Evolutionary conservation across 1,140 invertebrate species (phyloP).

Genomic region (Brachionus koreanus): DNA sequence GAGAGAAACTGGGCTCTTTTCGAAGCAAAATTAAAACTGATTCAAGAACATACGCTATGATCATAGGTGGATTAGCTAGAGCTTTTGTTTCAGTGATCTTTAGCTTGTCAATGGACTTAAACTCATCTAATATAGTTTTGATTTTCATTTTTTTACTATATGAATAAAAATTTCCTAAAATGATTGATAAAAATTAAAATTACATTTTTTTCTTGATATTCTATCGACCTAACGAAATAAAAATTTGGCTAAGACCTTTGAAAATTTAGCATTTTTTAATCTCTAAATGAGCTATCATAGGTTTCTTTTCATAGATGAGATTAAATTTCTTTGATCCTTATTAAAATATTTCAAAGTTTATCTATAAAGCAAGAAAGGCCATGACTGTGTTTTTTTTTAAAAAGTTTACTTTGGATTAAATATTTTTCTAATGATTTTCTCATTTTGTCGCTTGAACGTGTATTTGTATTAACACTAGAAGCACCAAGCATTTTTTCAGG

Average conservation of each 20-base stretch:
- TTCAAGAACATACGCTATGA: not conserved
- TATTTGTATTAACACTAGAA: too few relatives aligned
- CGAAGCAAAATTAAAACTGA: not conserved
- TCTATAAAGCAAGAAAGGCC: not conserved
- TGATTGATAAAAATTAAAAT: too few relatives aligned
- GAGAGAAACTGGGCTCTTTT: not conserved
- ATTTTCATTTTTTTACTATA: not conserved
- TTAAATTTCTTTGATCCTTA: not conserved
- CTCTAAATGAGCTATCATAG: not conserved
- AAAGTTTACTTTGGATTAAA: not conserved
- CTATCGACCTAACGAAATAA: not conserved
- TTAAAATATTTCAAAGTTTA: not conserved
- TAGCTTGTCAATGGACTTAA: not conserved
- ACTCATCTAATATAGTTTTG: not conserved
- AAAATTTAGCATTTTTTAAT: not conserved
- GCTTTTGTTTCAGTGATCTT: slow-evolving; percentile 1
- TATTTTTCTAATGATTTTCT: not conserved
- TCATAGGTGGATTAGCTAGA: slow-evolving; percentile 14
- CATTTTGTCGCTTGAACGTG: too few relatives aligned
- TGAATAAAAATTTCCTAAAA: not conserved
- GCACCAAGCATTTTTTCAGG: too few relatives aligned
- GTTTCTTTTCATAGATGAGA: not conserved
- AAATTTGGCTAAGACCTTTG: not conserved
- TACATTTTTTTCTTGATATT: not conserved
- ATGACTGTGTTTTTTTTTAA: not conserved